Evolutionary conservation across 2,113 vertebrate species (phyloP).

Genomic region (Carassius auratus): DNA sequence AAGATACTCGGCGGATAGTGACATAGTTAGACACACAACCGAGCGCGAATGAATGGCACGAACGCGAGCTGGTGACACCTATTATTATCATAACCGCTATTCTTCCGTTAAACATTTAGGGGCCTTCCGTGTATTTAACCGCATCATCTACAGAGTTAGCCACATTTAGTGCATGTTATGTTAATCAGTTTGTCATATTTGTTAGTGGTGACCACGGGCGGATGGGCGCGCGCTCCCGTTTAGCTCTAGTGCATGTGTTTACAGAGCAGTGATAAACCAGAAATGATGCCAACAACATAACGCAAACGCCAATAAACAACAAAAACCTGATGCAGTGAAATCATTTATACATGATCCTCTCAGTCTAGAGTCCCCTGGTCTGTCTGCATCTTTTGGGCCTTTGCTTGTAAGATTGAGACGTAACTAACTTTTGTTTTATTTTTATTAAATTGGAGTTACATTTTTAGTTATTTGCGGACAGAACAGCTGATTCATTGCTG

Average conservation of each 20-base stretch:
- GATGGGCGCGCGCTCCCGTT: neutral
- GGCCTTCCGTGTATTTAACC: no score
- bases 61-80: slow-evolving; percentile 1
- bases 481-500: neutral
- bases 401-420: neutral
- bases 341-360: neutral
- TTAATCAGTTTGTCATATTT: neutral
- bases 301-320: neutral
- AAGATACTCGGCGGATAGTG: neutral
- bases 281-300: neutral
- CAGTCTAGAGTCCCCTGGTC: neutral
- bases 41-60: slow-evolving; percentile 65
- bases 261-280: neutral
- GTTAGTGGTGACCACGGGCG: neutral
- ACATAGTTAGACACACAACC: neutral
- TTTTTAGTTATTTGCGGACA: neutral
- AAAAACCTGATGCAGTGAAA: neutral
- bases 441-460: neutral
- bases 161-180: neutral
- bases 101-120: neutral
- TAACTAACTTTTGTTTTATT: neutral
- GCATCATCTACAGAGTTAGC: neutral
- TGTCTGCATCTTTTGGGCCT: neutral
- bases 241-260: neutral
- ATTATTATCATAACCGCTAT: slow-evolving; percentile 13